phyloP scores from a whole-genome alignment of 2,797 vertebrate species.

The Molothrus ater region DNA sequence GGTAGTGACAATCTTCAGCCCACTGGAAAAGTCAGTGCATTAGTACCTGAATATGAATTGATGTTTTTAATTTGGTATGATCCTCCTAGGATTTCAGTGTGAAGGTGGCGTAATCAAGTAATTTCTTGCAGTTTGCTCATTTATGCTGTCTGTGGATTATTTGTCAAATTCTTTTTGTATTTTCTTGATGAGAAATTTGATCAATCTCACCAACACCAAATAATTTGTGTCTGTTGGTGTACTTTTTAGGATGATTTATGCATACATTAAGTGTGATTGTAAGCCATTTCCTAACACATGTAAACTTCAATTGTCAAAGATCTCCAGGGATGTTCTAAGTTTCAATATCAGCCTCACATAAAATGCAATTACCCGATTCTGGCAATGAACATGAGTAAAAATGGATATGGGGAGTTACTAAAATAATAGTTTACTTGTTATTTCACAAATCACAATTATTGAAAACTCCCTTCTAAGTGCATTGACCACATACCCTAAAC shows the following conservation, averaged over 20 bases:
- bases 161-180: not conserved
- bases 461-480: not conserved
- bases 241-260: not conserved
- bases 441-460: not conserved
- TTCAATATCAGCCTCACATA: not conserved
- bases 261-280: not conserved
- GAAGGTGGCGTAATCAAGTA: not conserved
- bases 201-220: not conserved
- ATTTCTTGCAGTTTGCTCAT: not conserved
- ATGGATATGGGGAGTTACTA: not conserved
- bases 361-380: not conserved
- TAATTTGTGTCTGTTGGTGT: not conserved
- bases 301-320: not conserved
- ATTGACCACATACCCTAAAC: not conserved
- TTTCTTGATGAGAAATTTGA: not conserved
- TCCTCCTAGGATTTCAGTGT: not conserved
- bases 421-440: not conserved
- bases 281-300: not conserved
- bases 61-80: not conserved
- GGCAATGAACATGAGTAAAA: not conserved
- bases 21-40: not conserved
- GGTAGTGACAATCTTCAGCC: not conserved
- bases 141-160: not conserved
- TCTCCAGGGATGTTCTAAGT: not conserved
- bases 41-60: slow-evolving; percentile 9